Evolutionary conservation across 2,888 invertebrate species (phyloP).

Genomic region (Antitype chi): DNA sequence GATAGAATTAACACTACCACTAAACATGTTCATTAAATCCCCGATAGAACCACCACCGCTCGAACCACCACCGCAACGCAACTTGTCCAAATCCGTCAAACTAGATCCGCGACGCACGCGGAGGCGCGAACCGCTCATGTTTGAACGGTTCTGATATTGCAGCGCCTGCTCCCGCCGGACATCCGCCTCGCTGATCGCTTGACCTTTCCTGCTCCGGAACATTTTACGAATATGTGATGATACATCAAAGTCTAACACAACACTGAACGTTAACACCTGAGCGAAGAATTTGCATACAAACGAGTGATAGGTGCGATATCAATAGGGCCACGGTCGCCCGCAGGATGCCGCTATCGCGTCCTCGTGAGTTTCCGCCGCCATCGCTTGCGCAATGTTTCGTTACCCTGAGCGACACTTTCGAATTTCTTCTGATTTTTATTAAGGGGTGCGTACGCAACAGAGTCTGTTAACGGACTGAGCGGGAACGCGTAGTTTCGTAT

Average conservation of each 20-base stretch:
- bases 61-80: constrained; percentile 87
- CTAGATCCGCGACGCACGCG: constrained; percentile 93
- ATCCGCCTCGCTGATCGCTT: constrained; percentile 86
- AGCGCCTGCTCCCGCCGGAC: constrained; percentile 88
- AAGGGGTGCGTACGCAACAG: constrained; percentile 83
- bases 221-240: constrained; percentile 76
- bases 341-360: constrained; percentile 87
- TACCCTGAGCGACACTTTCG: constrained; percentile 73
- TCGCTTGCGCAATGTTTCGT: constrained; percentile 81
- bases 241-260: constrained; percentile 74
- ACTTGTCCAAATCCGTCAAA: constrained; percentile 93
- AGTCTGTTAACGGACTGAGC: constrained; percentile 85
- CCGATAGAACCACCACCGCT: constrained; percentile 93
- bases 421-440: constrained; percentile 71
- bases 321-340: constrained; percentile 90
- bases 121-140: constrained; percentile 88
- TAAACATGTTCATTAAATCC: constrained; percentile 95
- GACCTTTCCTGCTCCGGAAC: constrained; percentile 84
- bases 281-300: constrained; percentile 86
- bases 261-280: constrained; percentile 83
- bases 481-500: constrained; percentile 79
- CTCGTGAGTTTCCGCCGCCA: constrained; percentile 84
- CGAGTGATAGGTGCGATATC: constrained; percentile 83
- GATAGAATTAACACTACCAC: constrained; percentile 93
- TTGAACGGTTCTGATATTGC: constrained; percentile 85